Percentiles rank a stretch among this genome's conserved stretches.
Conservation (phyloP, 2,113 vertebrate genomes). For the Jacana jacana region DNA sequence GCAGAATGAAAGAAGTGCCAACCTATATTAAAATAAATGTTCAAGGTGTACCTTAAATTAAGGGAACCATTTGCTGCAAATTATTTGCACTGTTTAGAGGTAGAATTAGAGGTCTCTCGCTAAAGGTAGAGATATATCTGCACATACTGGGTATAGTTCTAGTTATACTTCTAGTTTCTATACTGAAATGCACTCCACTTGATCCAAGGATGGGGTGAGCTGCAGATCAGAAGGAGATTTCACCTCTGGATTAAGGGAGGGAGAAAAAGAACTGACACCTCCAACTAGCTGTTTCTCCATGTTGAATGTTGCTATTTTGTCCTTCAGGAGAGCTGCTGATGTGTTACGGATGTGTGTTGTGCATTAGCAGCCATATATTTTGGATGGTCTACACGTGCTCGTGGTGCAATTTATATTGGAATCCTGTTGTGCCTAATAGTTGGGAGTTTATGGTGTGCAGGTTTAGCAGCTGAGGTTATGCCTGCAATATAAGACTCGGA, state of each 20-base stretch:
- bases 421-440: not conserved
- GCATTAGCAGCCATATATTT: not conserved
- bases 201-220: not conserved
- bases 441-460: not conserved
- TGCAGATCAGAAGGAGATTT: not conserved
- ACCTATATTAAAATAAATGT: not conserved
- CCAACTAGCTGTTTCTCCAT: not conserved
- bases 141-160: not conserved
- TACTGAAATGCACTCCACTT: not conserved
- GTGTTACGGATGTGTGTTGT: not conserved
- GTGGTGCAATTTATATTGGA: not conserved
- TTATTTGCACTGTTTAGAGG: not conserved
- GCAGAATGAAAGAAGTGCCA: not conserved
- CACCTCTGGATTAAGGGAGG: not conserved
- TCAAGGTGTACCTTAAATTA: not conserved
- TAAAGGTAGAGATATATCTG: not conserved
- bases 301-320: not conserved
- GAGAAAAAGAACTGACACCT: not conserved
- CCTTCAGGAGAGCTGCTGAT: not conserved
- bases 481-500: not conserved
- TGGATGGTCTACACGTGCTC: not conserved
- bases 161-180: too few species aligned
- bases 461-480: not conserved
- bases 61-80: not conserved
- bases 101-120: not conserved